These are phyloP conservation scores for Drosophila paramelanica DNA, from an alignment of 2,888 invertebrate species.

Conservation along the genomic window DNA sequence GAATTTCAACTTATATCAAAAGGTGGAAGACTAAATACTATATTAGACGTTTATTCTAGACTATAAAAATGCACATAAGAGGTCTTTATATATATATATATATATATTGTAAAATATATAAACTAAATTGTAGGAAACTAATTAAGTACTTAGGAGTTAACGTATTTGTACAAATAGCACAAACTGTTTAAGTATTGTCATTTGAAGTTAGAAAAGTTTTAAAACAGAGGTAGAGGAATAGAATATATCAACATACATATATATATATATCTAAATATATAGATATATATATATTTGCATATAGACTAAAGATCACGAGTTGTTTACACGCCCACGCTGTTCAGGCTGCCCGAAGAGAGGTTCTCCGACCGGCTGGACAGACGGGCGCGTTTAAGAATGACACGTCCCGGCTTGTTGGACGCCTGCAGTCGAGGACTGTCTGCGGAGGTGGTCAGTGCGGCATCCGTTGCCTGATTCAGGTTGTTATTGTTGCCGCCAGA, in stretches of 20 bases:
- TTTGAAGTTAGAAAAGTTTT: constrained; percentile 51
- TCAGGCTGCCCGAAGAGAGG: constrained; percentile 68
- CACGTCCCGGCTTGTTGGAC: constrained; percentile 55
- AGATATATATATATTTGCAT: constrained; percentile 17
- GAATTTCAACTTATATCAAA: constrained; percentile 58
- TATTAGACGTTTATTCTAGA: constrained; percentile 35
- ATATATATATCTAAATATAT: constrained; percentile 2
- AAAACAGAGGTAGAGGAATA: constrained; percentile 72
- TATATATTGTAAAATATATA: constrained; percentile 18
- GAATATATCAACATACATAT: constrained; percentile 52
- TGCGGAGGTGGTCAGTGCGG: constrained; percentile 21
- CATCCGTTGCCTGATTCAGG: constrained; percentile 63
- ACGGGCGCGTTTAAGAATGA: constrained; percentile 67
- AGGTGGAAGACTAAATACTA: constrained; percentile 68
- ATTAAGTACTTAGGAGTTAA: constrained; percentile 66
- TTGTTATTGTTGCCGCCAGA: constrained; percentile 68
- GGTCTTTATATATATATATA: constrained; percentile 5
- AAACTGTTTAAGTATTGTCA: constrained; percentile 55
- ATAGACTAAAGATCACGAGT: constrained; percentile 75
- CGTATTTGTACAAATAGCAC: constrained; percentile 52
- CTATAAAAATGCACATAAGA: constrained; percentile 50
- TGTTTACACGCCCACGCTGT: constrained; percentile 73
- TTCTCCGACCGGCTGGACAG: constrained; percentile 75
- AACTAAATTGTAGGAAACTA: too few relatives aligned
- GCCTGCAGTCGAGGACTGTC: constrained; percentile 50